Evolutionary conservation across 2,888 invertebrate species (phyloP).

Genomic region (Limnephilus rhombicus): DNA sequence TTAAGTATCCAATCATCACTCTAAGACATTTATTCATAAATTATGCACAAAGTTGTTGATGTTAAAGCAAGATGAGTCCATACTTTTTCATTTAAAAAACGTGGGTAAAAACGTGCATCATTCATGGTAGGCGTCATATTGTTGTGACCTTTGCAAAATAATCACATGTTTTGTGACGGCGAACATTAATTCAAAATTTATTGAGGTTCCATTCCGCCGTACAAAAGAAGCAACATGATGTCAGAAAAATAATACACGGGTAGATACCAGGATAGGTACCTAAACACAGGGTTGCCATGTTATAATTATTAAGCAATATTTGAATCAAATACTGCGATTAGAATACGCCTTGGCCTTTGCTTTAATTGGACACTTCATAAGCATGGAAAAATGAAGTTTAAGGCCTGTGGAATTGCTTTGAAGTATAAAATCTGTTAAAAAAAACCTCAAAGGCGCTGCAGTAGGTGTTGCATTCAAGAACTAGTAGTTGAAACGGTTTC

Average conservation of each 20-base stretch:
- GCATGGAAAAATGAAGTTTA: too few relatives aligned
- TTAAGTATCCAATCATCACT: not conserved
- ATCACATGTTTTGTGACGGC: not conserved
- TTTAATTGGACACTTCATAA: too few relatives aligned
- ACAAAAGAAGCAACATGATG: not conserved
- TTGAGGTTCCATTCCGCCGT: not conserved
- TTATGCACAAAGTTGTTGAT: not conserved
- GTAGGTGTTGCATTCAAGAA: too few relatives aligned
- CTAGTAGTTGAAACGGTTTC: too few relatives aligned
- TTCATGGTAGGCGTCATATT: not conserved
- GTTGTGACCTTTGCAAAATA: conserved; percentile 12
- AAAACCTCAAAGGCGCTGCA: too few relatives aligned
- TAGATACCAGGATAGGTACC: not conserved
- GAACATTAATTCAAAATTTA: not conserved
- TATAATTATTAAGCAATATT: not conserved
- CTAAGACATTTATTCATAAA: not conserved
- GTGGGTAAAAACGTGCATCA: not conserved
- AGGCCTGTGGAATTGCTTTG: too few relatives aligned
- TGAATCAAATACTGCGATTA: not conserved
- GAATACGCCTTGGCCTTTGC: too few relatives aligned
- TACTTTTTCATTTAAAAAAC: not conserved
- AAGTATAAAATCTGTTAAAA: too few relatives aligned
- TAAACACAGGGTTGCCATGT: not conserved
- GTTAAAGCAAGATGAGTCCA: not conserved
- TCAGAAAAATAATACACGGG: not conserved